phyloP scores from a whole-genome alignment of 2,888 invertebrate genomes.

The Apodemia zela region DNA sequence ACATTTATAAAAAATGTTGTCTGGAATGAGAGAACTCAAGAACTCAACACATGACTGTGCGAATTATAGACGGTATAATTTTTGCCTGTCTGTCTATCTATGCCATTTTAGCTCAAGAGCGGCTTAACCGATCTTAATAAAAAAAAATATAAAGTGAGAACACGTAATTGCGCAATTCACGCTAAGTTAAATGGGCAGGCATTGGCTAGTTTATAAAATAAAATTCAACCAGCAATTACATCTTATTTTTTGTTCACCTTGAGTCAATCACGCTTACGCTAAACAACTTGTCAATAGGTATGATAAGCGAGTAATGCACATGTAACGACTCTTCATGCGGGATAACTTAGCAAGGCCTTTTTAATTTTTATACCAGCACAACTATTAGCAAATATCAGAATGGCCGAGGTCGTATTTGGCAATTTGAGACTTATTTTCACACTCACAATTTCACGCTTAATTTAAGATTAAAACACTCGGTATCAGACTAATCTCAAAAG shows the following conservation, averaged over 20 bases:
- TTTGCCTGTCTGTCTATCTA: no score
- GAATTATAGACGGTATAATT: no score
- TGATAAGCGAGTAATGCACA: background rate
- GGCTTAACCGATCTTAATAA: no score
- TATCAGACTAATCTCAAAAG: constrained; percentile 4
- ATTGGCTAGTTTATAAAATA: background rate
- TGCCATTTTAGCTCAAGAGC: no score
- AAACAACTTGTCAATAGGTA: constrained; percentile 35
- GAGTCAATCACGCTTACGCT: constrained; percentile 57
- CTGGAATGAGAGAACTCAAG: no score
- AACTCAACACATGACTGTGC: no score
- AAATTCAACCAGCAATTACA: background rate
- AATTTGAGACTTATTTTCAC: constrained; percentile 9
- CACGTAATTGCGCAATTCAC: no score
- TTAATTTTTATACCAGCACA: constrained; percentile 20
- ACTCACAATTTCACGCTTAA: constrained; percentile 14
- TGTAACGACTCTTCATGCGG: constrained; percentile 2
- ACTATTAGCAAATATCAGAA: constrained; percentile 24
- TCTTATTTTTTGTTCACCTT: constrained; percentile 40
- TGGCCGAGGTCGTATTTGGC: constrained; percentile 16
- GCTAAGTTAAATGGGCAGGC: no score
- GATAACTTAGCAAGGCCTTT: constrained; percentile 24
- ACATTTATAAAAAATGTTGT: no score
- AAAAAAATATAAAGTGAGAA: no score
- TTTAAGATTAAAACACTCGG: constrained; percentile 4